Base-by-base conservation (phyloP, 2,797 vertebrate genomes). In the Malacoraja senta region DNA sequence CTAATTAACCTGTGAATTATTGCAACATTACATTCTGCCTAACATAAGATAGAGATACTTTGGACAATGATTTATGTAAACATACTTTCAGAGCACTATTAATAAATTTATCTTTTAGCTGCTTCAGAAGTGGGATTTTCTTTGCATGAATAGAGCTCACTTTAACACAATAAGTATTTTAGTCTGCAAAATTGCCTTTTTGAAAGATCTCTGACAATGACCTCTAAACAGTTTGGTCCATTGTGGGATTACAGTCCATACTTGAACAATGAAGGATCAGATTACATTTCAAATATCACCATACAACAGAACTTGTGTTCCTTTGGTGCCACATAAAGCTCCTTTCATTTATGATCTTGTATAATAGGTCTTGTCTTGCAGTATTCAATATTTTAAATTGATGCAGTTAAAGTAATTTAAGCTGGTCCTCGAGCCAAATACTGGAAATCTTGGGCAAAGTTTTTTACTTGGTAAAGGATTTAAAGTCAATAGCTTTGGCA, bases 321-420 rank as follows among this genome's bases (percentile, higher is more conserved):
- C 38, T 24, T 74, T 92, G 13, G 38, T 76, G 71, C 90, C 90
- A 92, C 71, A 91, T 53, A 58, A 76, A 76, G 71, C 35, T 32
- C 35, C 72, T 92, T 92, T 92, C 71, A 92, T 92, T 74, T 58
- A 58, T 44, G 17, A 91, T 91, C 65, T 53, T 91, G 86, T 32
- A 91, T 92, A 71, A 90, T 32, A 53, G 10, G 38, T 76, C 90
- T 72, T 91, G 24, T 91, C 65, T 58, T 76, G 10, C 90, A 92
- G 32, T 26, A 92, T 92, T 76, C 61, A 35, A 6, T 58, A 15
- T 92, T 91, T 92, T 58, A 92, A 92, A 76, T 53, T 74, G 90
- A 76, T 15, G 71, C 26, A 29, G 68, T 58, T 74, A 8, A 74
- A n/a, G 71, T 76, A 72, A 92, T 76, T 92, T 53, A 76, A 76